Conservation (phyloP, 1,140 invertebrate genomes). For the Drosophila subobscura region DNA sequence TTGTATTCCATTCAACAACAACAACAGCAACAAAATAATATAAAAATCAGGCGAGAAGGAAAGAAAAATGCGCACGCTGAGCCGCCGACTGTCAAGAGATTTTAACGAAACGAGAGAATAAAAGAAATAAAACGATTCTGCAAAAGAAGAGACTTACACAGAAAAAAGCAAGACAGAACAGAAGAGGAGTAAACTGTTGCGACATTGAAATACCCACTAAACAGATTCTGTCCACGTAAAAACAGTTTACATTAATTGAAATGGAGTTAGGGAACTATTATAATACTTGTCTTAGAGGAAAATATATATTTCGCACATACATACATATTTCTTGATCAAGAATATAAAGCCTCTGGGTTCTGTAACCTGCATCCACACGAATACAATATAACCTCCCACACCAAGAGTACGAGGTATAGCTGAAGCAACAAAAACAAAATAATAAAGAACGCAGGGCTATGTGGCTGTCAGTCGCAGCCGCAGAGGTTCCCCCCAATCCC, state of each 20-base stretch:
- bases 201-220: conserved; percentile 11
- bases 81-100: conserved; percentile 69
- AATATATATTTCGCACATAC: too few relatives aligned
- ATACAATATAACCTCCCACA: not conserved
- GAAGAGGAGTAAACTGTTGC: not conserved
- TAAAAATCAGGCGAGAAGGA: conserved; percentile 39
- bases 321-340: too few relatives aligned
- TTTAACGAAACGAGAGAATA: conserved; percentile 66
- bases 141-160: conserved; percentile 52
- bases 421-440: conserved; percentile 32
- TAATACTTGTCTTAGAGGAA: too few relatives aligned
- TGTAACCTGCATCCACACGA: too few relatives aligned
- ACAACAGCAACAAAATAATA: conserved; percentile 17
- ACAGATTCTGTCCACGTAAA: not conserved
- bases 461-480: conserved; percentile 39
- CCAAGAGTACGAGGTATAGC: conserved; percentile 10
- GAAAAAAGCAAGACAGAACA: conserved; percentile 20
- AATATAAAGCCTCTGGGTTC: too few relatives aligned
- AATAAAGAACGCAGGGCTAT: conserved; percentile 48
- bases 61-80: conserved; percentile 35
- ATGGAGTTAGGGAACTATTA: too few relatives aligned
- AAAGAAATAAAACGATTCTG: conserved; percentile 63
- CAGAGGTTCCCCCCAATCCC: too few relatives aligned
- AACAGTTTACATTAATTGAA: too few relatives aligned
- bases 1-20: conserved; percentile 65